These are phyloP conservation scores for Craterocephalus amniculus DNA, from an alignment of 2,797 vertebrate species.

Conservation along the genomic window DNA sequence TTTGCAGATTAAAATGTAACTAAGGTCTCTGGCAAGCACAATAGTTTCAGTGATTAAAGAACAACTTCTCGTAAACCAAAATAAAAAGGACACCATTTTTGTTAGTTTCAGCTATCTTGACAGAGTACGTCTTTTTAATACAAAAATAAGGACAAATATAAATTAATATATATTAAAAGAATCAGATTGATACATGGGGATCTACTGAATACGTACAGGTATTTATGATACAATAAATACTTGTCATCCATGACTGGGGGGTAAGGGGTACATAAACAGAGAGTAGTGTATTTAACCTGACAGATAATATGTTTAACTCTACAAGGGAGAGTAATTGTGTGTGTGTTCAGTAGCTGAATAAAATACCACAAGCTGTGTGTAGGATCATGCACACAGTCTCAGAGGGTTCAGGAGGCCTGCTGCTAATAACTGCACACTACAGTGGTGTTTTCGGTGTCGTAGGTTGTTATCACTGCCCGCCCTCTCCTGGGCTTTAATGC, in stretches of 20 bases:
- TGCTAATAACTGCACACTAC: constrained; percentile 49
- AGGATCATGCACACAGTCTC: constrained; percentile 69
- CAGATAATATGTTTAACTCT: constrained; percentile 58
- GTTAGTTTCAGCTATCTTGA: constrained; percentile 95
- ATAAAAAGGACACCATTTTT: constrained; percentile 88
- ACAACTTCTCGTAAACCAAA: constrained; percentile 84
- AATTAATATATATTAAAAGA: constrained; percentile 99
- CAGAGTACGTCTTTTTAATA: constrained; percentile 91
- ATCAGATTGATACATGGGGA: constrained; percentile 91
- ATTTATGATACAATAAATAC: constrained; percentile 99
- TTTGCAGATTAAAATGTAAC: constrained; percentile 88
- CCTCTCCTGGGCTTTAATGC: constrained; percentile 50
- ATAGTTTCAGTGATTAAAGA: constrained; percentile 87
- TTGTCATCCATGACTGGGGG: constrained; percentile 86
- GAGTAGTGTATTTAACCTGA: constrained; percentile 64
- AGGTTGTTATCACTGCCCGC: constrained; percentile 45
- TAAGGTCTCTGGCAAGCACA: constrained; percentile 86
- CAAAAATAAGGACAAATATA: constrained; percentile 99
- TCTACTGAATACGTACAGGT: constrained; percentile 96
- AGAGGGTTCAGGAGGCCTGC: constrained; percentile 63
- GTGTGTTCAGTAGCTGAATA: constrained; percentile 74
- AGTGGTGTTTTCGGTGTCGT: constrained; percentile 52
- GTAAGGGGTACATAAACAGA: constrained; percentile 53
- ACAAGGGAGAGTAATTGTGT: constrained; percentile 56
- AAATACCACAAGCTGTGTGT: constrained; percentile 65